Conservation (phyloP, 1,140 invertebrate species). For the Caenorhabditis tropicalis region DNA sequence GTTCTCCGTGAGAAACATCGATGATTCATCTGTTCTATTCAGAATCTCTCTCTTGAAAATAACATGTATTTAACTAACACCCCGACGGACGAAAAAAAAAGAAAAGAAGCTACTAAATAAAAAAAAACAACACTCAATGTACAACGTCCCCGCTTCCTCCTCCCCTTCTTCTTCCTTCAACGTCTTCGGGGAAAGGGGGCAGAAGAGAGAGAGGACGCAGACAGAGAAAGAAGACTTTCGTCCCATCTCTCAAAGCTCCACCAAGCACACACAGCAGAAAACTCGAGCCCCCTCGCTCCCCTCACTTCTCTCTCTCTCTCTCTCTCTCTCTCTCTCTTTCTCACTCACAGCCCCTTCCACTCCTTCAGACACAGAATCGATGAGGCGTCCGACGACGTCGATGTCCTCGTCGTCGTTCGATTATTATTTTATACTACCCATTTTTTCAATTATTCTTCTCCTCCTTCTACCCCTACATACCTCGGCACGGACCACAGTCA, state of each 20-base stretch:
- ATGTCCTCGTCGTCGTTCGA: neutral
- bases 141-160: too few species aligned
- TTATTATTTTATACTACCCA: neutral
- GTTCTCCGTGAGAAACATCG: too few species aligned
- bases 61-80: neutral
- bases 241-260: too few species aligned
- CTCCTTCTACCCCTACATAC: neutral
- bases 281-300: neutral
- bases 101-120: neutral
- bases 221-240: neutral
- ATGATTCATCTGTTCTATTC: too few species aligned
- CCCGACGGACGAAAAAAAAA: neutral
- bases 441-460: neutral
- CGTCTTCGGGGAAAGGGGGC: neutral
- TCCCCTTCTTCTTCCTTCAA: too few species aligned
- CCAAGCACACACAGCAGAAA: too few species aligned
- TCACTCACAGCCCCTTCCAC: neutral
- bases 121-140: constrained; percentile 1
- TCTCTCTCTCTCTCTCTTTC: neutral
- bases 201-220: neutral
- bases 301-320: neutral
- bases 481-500: neutral
- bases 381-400: constrained; percentile 36
- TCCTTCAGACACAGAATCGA: neutral
- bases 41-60: neutral